Evolutionary conservation across 2,797 vertebrate species (phyloP).

Genomic region (Parambassis ranga): DNA sequence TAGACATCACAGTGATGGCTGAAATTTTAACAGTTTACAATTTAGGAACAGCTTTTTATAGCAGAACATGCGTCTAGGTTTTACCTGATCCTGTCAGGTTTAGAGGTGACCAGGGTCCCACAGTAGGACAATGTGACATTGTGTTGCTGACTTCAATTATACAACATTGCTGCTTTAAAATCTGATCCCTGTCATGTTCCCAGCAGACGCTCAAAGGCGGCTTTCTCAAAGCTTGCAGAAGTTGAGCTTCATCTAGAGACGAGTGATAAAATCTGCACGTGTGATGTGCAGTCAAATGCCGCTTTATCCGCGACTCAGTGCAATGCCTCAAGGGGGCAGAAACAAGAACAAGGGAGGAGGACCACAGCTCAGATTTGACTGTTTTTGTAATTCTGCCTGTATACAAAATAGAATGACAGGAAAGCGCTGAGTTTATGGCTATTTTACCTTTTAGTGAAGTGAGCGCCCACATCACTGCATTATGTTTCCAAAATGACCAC

Average conservation of each 20-base stretch:
- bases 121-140: neutral
- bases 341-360: neutral
- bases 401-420: neutral
- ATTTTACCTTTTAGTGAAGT: neutral
- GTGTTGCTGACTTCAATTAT: neutral
- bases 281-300: neutral
- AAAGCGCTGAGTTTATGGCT: neutral
- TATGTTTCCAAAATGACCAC: neutral
- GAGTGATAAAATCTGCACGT: neutral
- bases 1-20: conserved; percentile 1
- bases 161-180: neutral
- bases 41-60: neutral
- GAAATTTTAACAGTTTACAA: no score
- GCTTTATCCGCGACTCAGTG: no score
- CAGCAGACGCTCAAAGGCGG: neutral
- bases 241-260: no score
- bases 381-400: neutral
- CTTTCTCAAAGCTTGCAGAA: neutral
- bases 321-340: neutral
- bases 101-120: neutral
- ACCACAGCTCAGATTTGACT: neutral
- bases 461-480: neutral
- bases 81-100: neutral
- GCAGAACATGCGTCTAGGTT: neutral
- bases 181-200: neutral